phyloP scores from a whole-genome alignment of 2,888 invertebrate genomes.

The Nymphalis urticae region DNA sequence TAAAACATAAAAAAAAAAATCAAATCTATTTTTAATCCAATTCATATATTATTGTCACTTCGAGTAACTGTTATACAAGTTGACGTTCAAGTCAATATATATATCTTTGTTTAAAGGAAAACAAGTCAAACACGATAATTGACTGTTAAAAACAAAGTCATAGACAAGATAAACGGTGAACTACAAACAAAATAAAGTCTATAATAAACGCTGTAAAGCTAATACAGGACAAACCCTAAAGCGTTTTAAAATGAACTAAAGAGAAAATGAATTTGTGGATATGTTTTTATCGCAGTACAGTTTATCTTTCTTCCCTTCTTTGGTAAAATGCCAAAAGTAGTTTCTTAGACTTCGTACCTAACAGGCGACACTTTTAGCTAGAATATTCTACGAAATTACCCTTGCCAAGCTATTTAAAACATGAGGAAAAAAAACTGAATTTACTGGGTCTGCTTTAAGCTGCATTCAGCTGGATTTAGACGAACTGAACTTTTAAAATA shows the following conservation, averaged over 20 bases:
- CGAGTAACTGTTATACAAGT: no score
- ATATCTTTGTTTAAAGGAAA: no score
- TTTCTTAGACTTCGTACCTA: constrained; percentile 39
- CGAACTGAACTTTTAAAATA: constrained; percentile 30
- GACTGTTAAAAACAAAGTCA: no score
- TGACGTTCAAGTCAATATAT: no score
- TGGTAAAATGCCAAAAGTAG: constrained; percentile 39
- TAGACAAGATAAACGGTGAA: neutral
- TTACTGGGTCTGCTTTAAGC: constrained; percentile 29
- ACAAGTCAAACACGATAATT: no score
- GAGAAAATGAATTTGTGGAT: constrained; percentile 37
- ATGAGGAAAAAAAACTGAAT: constrained; percentile 32
- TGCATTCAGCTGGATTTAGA: constrained; percentile 28
- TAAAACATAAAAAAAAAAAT: no score
- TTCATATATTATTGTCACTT: no score
- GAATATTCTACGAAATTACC: constrained; percentile 40
- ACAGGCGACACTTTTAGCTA: constrained; percentile 39
- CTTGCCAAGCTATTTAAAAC: constrained; percentile 40
- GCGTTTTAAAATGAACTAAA: constrained; percentile 30
- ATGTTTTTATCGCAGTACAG: constrained; percentile 39
- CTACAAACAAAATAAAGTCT: neutral
- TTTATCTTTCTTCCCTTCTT: constrained; percentile 37
- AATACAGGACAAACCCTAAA: constrained; percentile 16
- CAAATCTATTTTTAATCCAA: no score
- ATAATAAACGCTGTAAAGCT: constrained; percentile 16